phyloP scores from a whole-genome alignment of 2,113 vertebrate genomes.

The Ploceus nigricollis region DNA sequence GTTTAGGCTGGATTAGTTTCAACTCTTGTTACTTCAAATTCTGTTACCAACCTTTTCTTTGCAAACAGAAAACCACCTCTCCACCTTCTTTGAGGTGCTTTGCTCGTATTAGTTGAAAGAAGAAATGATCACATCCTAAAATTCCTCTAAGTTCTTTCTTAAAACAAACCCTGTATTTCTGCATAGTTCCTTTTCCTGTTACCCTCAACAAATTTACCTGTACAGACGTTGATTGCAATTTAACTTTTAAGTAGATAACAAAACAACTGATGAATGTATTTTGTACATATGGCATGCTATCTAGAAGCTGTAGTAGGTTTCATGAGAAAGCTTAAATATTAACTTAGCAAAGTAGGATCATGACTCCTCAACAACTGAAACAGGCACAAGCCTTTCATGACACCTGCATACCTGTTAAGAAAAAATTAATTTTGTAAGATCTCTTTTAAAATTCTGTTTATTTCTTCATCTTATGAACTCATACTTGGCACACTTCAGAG shows the following conservation, averaged over 20 bases:
- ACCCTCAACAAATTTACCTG: neutral
- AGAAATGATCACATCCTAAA: neutral
- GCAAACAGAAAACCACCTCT: neutral
- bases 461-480: neutral
- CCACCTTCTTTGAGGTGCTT: neutral
- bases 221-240: neutral
- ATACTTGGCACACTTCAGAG: neutral
- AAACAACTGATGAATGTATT: neutral
- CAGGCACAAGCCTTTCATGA: neutral
- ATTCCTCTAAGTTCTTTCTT: neutral
- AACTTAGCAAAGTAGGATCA: neutral
- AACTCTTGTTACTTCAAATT: neutral
- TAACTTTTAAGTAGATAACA: neutral
- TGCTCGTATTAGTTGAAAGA: neutral
- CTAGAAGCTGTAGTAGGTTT: neutral
- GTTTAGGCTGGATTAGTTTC: neutral
- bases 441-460: neutral
- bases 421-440: neutral
- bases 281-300: neutral
- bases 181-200: neutral
- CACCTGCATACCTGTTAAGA: neutral
- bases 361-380: neutral
- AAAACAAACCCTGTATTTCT: neutral
- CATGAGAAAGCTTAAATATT: conserved; percentile 28
- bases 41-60: neutral